phyloP scores from a whole-genome alignment of 2,113 vertebrate species.

The Mormyrus iriodes region DNA sequence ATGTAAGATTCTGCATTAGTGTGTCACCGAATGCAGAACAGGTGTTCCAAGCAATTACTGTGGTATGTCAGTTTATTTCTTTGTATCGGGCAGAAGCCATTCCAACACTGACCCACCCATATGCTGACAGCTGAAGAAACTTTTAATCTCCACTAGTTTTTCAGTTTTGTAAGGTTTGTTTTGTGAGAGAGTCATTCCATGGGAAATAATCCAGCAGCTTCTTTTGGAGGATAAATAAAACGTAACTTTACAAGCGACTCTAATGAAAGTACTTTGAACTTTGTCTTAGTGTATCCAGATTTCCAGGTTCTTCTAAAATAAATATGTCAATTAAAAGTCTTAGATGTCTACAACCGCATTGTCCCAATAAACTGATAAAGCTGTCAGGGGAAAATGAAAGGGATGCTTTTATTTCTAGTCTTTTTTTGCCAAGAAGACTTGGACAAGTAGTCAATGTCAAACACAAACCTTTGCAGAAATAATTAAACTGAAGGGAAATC shows the following conservation, averaged over 20 bases:
- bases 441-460: not conserved
- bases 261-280: not conserved
- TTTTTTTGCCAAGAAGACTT: not conserved
- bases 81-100: not conserved
- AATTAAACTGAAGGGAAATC: not conserved
- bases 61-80: conserved; percentile 12
- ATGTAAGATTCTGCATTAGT: not conserved
- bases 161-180: not conserved
- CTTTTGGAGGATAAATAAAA: not conserved
- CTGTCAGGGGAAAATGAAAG: not conserved
- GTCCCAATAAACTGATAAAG: not conserved
- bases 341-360: not conserved
- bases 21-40: not conserved
- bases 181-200: not conserved
- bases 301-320: not conserved
- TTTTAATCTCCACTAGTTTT: not conserved
- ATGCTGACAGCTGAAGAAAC: not conserved
- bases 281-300: not conserved
- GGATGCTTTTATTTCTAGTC: not conserved
- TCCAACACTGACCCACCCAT: conserved; percentile 8
- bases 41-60: conserved; percentile 9
- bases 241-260: not conserved
- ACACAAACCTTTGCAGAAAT: not conserved
- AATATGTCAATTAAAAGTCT: not conserved
- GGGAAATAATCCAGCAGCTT: not conserved